A percentile compares a stretch with the other conserved stretches of the same genome.
Evolutionary conservation across 1,140 invertebrate species (phyloP).

Genomic region (Pteromalus puparum): DNA sequence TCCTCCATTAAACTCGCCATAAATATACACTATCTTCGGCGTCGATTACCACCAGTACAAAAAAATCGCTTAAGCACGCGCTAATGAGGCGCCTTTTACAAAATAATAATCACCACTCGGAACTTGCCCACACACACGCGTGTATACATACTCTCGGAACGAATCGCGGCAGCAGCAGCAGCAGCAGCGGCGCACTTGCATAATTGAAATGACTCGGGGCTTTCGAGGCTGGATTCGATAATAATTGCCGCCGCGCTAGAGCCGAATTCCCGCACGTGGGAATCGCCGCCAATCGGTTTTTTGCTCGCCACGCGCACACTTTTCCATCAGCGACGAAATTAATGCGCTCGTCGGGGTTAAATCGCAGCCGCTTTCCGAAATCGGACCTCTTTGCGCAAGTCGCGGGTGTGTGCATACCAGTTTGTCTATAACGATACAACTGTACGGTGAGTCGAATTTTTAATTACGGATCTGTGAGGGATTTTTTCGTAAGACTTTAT

Average conservation of each 20-base stretch:
- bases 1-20: too few relatives aligned
- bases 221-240: conserved; percentile 1
- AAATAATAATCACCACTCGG: neutral
- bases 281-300: neutral
- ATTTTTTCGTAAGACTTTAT: neutral
- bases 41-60: neutral
- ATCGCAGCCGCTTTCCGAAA: neutral
- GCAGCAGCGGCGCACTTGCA: neutral
- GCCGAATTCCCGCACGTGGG: conserved; percentile 6
- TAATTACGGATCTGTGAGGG: neutral
- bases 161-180: neutral
- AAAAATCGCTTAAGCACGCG: neutral
- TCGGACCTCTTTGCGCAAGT: conserved; percentile 1
- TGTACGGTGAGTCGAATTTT: neutral
- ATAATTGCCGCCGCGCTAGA: neutral
- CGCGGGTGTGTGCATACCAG: neutral
- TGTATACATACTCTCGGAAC: neutral
- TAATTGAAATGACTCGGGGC: conserved; percentile 5
- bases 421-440: neutral
- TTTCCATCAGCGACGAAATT: conserved; percentile 13
- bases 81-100: neutral
- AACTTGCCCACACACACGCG: neutral
- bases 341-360: conserved; percentile 20
- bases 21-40: neutral
- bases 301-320: neutral